A percentile compares a stretch with the other conserved stretches of the same genome.
phyloP scores from a whole-genome alignment of 2,113 vertebrate genomes.

The Scolopax mira region DNA sequence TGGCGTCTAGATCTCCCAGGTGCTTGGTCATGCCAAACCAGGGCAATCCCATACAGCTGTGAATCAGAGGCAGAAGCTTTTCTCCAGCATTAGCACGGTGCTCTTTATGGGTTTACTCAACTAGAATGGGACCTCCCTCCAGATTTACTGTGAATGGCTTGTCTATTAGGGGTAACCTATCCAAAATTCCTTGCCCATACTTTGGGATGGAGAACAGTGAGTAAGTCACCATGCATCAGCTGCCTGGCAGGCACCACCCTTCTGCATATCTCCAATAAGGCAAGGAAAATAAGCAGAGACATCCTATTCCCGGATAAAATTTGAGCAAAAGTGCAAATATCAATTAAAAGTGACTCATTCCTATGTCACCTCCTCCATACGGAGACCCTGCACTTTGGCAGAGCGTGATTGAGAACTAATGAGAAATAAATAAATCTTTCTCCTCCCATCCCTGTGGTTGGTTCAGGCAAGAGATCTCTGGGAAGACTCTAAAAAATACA shows the following conservation, averaged over 20 bases:
- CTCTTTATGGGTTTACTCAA: background rate
- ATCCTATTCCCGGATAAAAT: background rate
- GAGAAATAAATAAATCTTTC: background rate
- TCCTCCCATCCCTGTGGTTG: background rate
- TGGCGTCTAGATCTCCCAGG: background rate
- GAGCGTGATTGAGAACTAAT: background rate
- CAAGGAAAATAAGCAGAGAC: background rate
- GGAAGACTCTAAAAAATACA: background rate
- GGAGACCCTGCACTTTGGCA: background rate
- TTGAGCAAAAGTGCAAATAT: background rate
- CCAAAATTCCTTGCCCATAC: background rate
- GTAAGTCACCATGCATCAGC: background rate
- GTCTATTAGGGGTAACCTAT: background rate
- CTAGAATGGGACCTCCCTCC: background rate
- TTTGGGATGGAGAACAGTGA: background rate
- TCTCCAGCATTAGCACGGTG: background rate
- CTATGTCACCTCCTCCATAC: background rate
- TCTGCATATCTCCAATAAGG: background rate
- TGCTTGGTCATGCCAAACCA: background rate
- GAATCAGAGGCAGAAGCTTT: background rate
- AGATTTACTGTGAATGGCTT: background rate
- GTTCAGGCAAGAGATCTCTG: background rate
- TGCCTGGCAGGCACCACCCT: background rate
- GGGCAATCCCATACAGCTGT: background rate
- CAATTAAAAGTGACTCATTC: background rate